Conservation (phyloP, 2,113 vertebrate genomes). For the Peromyscus polionotus region DNA sequence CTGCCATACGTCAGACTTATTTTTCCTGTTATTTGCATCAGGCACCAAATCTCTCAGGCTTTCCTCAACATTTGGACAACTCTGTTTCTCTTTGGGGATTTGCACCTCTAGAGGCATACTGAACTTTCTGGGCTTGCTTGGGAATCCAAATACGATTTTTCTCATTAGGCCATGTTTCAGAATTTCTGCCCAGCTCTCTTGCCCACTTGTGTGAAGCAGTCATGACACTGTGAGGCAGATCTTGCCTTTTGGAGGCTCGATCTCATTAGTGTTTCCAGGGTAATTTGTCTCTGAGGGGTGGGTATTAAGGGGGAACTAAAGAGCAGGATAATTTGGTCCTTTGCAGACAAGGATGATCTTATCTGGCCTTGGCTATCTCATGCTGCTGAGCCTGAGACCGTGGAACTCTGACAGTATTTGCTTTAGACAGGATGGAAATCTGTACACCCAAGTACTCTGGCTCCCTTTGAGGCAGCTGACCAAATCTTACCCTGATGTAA, state of each 20-base stretch:
- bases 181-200: not conserved
- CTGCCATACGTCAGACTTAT: not conserved
- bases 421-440: constrained; percentile 76
- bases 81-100: constrained; percentile 60
- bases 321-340: constrained; percentile 75
- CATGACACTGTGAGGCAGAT: not conserved
- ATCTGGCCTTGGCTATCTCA: constrained; percentile 77
- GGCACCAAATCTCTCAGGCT: constrained; percentile 43
- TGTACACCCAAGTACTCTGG: constrained; percentile 59
- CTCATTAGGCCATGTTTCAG: not conserved
- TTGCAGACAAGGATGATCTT: constrained; percentile 84
- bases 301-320: constrained; percentile 64
- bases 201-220: not conserved
- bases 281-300: constrained; percentile 63
- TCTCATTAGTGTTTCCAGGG: not conserved
- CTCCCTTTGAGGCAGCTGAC: constrained; percentile 77
- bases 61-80: constrained; percentile 33
- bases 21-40: constrained; percentile 67
- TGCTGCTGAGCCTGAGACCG: constrained; percentile 63
- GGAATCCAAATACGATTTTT: not conserved
- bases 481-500: constrained; percentile 72
- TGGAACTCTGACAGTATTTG: constrained; percentile 79
- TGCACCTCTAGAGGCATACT: not conserved
- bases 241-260: not conserved
- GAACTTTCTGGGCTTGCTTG: not conserved